Evolutionary conservation across 1,140 invertebrate genomes (phyloP).

Genomic region (Vollenhovia emeryi): DNA sequence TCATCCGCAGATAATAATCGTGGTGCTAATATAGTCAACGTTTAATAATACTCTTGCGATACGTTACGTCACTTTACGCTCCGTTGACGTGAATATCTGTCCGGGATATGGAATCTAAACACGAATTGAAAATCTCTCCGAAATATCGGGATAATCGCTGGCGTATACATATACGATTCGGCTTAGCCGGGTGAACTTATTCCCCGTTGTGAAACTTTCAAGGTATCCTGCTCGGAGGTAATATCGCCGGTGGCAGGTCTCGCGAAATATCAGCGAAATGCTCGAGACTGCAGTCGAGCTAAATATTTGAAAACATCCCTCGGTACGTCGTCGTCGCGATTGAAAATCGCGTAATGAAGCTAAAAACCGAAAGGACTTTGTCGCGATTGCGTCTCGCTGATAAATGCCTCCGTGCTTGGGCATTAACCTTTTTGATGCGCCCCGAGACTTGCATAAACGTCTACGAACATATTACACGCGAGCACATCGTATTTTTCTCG

Average conservation of each 20-base stretch:
- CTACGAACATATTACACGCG: slow-evolving; percentile 19
- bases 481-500: slow-evolving; percentile 19
- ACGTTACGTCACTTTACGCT: not conserved
- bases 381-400: not conserved
- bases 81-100: not conserved
- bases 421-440: not conserved
- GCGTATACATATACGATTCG: not conserved
- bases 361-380: not conserved
- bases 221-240: slow-evolving; percentile 33
- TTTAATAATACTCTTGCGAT: not conserved
- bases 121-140: not conserved
- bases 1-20: not conserved
- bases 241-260: slow-evolving; percentile 39
- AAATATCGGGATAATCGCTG: slow-evolving; percentile 28
- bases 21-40: not conserved
- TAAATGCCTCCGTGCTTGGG: not conserved
- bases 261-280: slow-evolving; percentile 14
- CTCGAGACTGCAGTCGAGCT: slow-evolving; percentile 18
- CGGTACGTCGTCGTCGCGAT: not conserved
- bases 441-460: slow-evolving; percentile 5
- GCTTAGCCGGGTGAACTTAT: slow-evolving; percentile 15
- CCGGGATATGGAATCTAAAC: not conserved
- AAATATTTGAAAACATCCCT: slow-evolving; percentile 61
- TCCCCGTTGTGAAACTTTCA: slow-evolving; percentile 24
- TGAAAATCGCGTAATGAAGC: not conserved